Evolutionary conservation across 2,888 invertebrate genomes (phyloP).

Genomic region (Neria commutata): DNA sequence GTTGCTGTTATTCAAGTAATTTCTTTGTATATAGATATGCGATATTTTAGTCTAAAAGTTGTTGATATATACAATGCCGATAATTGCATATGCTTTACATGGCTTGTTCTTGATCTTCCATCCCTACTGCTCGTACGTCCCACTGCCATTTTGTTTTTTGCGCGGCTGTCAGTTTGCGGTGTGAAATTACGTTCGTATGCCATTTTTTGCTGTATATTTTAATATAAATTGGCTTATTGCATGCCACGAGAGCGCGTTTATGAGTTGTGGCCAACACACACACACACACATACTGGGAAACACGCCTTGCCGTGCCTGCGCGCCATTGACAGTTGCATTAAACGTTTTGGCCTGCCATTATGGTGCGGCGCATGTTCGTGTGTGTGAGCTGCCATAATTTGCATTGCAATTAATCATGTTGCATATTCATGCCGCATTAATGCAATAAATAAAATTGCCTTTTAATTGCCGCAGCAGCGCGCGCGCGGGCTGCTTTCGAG

Average conservation of each 20-base stretch:
- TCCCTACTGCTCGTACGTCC: neutral
- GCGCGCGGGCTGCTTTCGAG: neutral
- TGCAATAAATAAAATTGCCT: constrained; percentile 27
- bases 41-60: no score
- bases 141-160: neutral
- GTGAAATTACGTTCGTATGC: constrained; percentile 7
- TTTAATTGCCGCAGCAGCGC: constrained; percentile 29
- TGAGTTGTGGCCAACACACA: neutral
- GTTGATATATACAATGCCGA: no score
- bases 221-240: constrained; percentile 49
- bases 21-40: no score
- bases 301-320: neutral
- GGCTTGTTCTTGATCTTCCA: neutral
- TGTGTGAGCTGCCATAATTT: constrained; percentile 41
- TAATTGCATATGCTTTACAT: neutral
- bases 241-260: constrained; percentile 31
- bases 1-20: no score
- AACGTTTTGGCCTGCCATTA: constrained; percentile 39
- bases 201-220: constrained; percentile 15
- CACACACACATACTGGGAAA: no score
- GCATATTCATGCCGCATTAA: constrained; percentile 2
- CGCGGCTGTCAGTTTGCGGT: neutral
- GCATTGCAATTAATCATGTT: constrained; percentile 52
- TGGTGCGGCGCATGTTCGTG: neutral
- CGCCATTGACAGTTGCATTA: constrained; percentile 54